Base-by-base conservation (phyloP, 2,797 vertebrate species). In the Helostoma temminkii region DNA sequence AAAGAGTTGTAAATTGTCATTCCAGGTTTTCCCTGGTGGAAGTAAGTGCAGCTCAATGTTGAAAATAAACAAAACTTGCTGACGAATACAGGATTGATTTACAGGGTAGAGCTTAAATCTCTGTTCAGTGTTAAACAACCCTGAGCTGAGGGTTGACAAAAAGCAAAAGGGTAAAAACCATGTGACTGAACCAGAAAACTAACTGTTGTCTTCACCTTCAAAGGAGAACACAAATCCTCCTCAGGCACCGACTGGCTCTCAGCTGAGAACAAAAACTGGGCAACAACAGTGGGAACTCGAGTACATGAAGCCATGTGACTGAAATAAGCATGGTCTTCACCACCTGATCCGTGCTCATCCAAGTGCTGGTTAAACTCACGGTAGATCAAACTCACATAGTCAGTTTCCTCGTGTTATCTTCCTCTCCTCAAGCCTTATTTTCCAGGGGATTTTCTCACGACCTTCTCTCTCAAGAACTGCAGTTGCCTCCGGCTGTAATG, bases 381-480 rank as follows among this genome's bases (percentile, higher is more conserved):
- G 78, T 65, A 91, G 91, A 90, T 94, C 91, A 93, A 93, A 94
- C 80, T 39, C 87, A 37, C 64, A 46, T 58, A 87, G 83, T 92
- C 88, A 88, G 86, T 93, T 93, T 91, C 86, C 83, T 90, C 78
- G 41, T 81, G 84, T 91, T 88, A 92, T 89, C 83, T 88, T 77
- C 79, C 81, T 75, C 80, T 85, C 81, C 81, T 45, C 30, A 85
- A 87, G 74, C 77, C 80, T 87, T 77, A 54, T 88, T 87, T 88
- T 89, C 75, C 69, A 85, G 79, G 76, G 85, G 91, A 89, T 92
- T 94, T 93, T 93, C 91, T 93, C 90, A 89, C 83, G 84, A 88
- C 88, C 89, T 78, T 82, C 78, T 84, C 76, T 90, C 89, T 82
- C 82, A 77, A 81, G 87, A 87, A 82, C 86, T 82, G 80, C 60